Conservation (phyloP, 2,797 vertebrate genomes). For the Emydoidea blandingii region DNA sequence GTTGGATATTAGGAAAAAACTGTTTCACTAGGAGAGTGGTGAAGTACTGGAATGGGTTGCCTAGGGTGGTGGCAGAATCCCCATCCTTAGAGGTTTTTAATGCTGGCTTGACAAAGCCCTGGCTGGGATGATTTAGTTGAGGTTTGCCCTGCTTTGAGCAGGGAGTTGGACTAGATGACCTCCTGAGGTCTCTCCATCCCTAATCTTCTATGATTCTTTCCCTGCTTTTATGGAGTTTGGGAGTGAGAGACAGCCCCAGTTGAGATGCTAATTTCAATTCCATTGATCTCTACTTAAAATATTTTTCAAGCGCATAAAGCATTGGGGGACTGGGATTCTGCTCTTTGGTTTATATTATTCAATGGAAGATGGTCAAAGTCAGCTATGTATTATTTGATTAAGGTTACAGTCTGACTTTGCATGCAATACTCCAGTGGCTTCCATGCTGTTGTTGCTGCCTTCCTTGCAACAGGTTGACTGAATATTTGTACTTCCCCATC, state of each 20-base stretch:
- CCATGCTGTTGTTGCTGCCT: not conserved
- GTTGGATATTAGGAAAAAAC: no score
- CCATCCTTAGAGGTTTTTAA: no score
- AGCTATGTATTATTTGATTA: not conserved
- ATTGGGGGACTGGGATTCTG: not conserved
- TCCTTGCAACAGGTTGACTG: not conserved
- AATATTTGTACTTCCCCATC: not conserved
- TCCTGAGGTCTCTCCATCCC: no score
- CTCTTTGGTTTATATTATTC: not conserved
- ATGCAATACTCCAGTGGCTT: not conserved
- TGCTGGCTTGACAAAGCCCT: no score
- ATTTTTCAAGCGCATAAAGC: not conserved
- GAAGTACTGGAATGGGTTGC: no score
- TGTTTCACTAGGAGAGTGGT: no score
- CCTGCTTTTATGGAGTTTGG: not conserved
- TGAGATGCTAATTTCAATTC: not conserved
- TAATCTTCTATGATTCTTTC: not conserved
- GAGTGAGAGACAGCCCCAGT: not conserved
- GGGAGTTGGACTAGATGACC: no score
- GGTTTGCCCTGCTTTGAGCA: no score
- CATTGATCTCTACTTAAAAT: not conserved
- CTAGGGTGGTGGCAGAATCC: no score
- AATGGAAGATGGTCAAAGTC: not conserved
- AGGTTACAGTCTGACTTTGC: not conserved
- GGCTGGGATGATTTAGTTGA: no score